phyloP scores from a whole-genome alignment of 2,113 vertebrate genomes.

The Ursus arctos region DNA sequence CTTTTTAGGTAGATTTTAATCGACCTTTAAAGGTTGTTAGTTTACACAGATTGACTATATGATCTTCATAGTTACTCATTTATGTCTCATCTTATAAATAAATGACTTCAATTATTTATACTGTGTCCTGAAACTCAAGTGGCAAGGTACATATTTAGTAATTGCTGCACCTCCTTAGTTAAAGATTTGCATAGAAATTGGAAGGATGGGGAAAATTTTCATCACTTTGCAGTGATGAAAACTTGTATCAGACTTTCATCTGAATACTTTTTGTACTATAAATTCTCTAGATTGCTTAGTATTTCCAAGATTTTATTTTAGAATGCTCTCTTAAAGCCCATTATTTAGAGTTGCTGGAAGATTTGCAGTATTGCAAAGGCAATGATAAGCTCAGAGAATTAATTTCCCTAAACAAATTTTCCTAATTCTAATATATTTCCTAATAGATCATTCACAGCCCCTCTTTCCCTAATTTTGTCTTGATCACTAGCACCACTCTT shows the following conservation, averaged over 20 bases:
- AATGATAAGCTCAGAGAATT: background rate
- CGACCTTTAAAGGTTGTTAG: slow-evolving; percentile 48
- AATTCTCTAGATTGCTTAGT: background rate
- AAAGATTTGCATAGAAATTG: slow-evolving; percentile 30
- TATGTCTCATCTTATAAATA: slow-evolving; percentile 43
- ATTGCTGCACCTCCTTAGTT: slow-evolving; percentile 1
- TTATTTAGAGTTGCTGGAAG: background rate
- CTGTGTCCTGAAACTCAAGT: background rate
- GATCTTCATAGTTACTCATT: slow-evolving; percentile 49
- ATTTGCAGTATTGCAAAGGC: background rate
- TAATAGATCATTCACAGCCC: background rate
- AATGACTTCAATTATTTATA: slow-evolving; percentile 26
- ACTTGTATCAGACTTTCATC: background rate
- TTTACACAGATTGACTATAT: slow-evolving; percentile 32
- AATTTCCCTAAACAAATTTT: background rate
- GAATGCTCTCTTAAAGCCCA: background rate
- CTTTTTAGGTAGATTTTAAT: slow-evolving; percentile 48
- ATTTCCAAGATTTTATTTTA: background rate
- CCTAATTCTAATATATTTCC: background rate
- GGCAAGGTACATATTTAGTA: background rate
- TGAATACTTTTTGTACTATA: background rate
- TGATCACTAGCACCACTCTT: background rate
- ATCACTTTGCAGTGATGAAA: slow-evolving; percentile 29
- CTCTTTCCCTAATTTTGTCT: background rate
- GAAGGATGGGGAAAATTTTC: background rate